Base-by-base conservation (phyloP, 2,888 invertebrate species). In the Philaethria dido region DNA sequence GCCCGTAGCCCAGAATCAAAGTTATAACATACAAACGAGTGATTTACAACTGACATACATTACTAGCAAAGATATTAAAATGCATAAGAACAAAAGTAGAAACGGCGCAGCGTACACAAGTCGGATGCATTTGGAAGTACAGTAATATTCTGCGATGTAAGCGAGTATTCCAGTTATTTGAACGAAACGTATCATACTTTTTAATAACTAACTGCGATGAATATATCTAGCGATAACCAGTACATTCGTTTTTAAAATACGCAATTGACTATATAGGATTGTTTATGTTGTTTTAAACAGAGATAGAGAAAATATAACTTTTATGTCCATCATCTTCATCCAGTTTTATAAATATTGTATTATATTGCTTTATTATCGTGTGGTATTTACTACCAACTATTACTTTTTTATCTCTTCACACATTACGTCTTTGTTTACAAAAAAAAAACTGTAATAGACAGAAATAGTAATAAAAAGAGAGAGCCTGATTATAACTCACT, bases 41-140 rank as follows among this genome's bases (percentile, higher is more conserved):
- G 22, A 48, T 48, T 48, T 25, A 25, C 14, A 50, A 50, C 50
- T 25, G 50, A 50, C 50, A n/a, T 50, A 50, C 8, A 50, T n/a
- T 22, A 14, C 22, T 6, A 13, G 22, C 22, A 48, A 14, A 25
- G 22, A 48, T 22, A 48, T 48, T 22, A 48, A 48, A 48, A 48
- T 48, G 48, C 22, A 22, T 13, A 48, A 48, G 22, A 22, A 48
- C 22, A 48, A 22, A 48, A 48, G 48, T 22, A 22, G 22, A 48
- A 22, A 14, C 48, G 13, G 48, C 48, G 22, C 48, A 22, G 22
- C 48, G 48, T 48, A 48, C 22, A 48, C 6, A 14, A 22, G 22
- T 13, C 20, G 48, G 14, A n/a, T 48, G 22, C 48, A 48, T 48
- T 48, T 48, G 48, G 14, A 22, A 48, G 48, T 48, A 48, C n/a